A percentile compares a stretch with the other conserved stretches of the same genome.
Evolutionary conservation across 2,797 vertebrate genomes (phyloP).

Genomic region (Alcedo quadribrachys): DNA sequence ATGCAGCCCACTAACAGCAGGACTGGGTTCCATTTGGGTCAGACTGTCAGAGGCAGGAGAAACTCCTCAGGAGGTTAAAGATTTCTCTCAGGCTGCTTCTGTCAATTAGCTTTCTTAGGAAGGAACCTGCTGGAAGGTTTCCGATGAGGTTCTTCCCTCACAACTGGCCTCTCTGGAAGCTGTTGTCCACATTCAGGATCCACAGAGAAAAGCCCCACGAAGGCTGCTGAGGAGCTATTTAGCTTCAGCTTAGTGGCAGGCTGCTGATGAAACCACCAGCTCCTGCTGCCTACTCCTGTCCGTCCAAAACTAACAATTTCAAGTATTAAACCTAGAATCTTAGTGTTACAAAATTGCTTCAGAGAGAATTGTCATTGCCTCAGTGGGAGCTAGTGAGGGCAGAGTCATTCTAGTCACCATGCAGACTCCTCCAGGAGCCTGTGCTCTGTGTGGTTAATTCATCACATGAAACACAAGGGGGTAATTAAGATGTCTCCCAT

Average conservation of each 20-base stretch:
- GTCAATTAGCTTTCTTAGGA: background rate
- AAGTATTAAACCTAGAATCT: background rate
- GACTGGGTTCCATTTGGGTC: background rate
- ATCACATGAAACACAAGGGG: background rate
- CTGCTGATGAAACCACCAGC: background rate
- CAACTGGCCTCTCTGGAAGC: background rate
- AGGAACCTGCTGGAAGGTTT: background rate
- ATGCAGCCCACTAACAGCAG: background rate
- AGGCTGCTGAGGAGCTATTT: background rate
- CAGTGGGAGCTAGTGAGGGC: background rate
- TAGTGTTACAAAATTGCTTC: background rate
- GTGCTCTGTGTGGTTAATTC: background rate
- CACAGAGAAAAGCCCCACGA: background rate
- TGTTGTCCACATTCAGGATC: background rate
- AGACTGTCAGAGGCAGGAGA: background rate
- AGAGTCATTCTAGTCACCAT: background rate
- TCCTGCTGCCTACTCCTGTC: background rate
- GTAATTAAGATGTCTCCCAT: slow-evolving; percentile 30
- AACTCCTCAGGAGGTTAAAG: background rate
- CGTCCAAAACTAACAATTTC: background rate
- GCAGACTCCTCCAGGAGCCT: background rate
- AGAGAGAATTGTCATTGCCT: background rate
- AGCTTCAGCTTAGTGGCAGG: background rate
- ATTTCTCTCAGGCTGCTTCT: background rate
- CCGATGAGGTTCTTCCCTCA: background rate